Conservation (phyloP, 1,140 invertebrate species). For the Drosophila azteca region DNA sequence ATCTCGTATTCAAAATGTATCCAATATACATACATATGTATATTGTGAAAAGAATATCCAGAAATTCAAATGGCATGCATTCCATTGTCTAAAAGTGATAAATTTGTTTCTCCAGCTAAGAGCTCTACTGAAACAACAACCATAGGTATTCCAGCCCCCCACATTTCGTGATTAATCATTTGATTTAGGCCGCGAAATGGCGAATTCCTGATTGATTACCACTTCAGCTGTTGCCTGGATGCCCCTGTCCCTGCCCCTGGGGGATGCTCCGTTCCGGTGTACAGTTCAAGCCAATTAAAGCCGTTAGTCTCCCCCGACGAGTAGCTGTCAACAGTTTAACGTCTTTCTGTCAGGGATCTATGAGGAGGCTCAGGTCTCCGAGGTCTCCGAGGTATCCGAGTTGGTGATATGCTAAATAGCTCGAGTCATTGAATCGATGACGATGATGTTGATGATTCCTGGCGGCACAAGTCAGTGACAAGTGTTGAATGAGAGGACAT, state of each 20-base stretch:
- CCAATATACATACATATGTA: too few species aligned
- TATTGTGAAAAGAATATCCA: too few species aligned
- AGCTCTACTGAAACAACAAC: neutral
- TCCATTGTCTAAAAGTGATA: too few species aligned
- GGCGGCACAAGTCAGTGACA: conserved; percentile 13
- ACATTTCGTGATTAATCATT: conserved; percentile 33
- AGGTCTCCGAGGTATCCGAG: neutral
- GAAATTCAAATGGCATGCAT: too few species aligned
- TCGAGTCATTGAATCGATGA: conserved; percentile 27
- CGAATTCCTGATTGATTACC: conserved; percentile 40
- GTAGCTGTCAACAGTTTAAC: conserved; percentile 17
- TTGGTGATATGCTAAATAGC: conserved; percentile 29
- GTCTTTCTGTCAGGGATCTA: neutral
- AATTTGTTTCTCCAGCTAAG: too few species aligned
- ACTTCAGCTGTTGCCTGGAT: conserved; percentile 30
- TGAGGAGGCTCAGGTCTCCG: too few species aligned
- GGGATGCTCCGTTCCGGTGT: neutral
- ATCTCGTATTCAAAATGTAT: too few species aligned
- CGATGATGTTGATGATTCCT: conserved; percentile 15
- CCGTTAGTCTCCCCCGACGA: conserved; percentile 10
- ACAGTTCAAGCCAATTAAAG: conserved; percentile 47
- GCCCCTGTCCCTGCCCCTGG: neutral
- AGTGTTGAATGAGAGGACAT: conserved; percentile 39
- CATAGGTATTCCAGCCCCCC: conserved; percentile 1
- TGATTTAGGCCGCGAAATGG: conserved; percentile 23